Percentiles rank a stretch among this genome's conserved stretches.
These are phyloP conservation scores for Cryptus armator DNA, from an alignment of 2,888 invertebrate genomes.

Conservation along the genomic window DNA sequence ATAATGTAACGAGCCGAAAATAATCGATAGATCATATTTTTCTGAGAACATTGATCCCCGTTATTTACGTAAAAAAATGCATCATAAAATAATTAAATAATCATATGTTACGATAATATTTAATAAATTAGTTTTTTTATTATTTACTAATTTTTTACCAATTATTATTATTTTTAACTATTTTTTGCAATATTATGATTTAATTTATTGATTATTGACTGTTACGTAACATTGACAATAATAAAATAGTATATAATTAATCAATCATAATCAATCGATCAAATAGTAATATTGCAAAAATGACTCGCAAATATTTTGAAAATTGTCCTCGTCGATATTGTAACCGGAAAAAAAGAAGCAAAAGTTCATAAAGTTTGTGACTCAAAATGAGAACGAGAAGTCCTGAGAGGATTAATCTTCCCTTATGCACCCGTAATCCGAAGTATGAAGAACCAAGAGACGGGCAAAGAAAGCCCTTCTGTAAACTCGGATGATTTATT, in stretches of 20 bases:
- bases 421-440: not conserved
- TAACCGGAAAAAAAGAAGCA: not conserved
- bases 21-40: not conserved
- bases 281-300: not conserved
- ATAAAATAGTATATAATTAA: too few species aligned
- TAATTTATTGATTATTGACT: too few species aligned
- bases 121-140: too few species aligned
- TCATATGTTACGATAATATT: too few species aligned
- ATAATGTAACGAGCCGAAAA: not conserved
- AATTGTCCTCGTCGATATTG: not conserved
- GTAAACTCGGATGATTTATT: constrained; percentile 35
- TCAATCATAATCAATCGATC: too few species aligned
- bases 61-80: too few species aligned
- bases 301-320: not conserved
- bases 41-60: not conserved
- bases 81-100: too few species aligned
- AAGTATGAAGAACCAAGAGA: not conserved
- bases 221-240: too few species aligned
- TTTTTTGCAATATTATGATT: too few species aligned
- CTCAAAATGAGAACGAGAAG: not conserved
- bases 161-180: too few species aligned
- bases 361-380: not conserved
- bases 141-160: too few species aligned
- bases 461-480: not conserved
- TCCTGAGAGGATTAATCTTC: not conserved